Evolutionary conservation across 2,888 invertebrate species (phyloP), one percentile per base, ranked within the genome.

Genomic region (Unio delphinus): DNA sequence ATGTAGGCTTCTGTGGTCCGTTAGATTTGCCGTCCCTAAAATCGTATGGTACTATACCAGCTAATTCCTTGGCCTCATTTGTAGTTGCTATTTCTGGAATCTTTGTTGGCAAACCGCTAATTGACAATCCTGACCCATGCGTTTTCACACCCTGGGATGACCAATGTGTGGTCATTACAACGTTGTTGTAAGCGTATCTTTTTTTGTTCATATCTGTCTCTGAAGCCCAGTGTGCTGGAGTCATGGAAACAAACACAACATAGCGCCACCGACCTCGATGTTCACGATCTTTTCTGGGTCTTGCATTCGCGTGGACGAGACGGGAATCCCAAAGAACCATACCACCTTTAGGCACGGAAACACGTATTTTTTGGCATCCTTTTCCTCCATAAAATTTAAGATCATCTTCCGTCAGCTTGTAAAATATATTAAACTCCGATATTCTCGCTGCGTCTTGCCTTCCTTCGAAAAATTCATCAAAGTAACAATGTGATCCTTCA

Each of bases 241-340:
- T 73, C 83, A 82, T 82, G 67, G 75, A 75, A 20, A 82, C 81
- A 28, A 82, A 78, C 6, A 79, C 74, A 28, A 79, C 77, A 63
- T 67, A 76, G 45, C 83, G 75, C 80, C 81, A 82, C 30, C 82
- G 68, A 55, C 67, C 70, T 6, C 67, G 45, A 61, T 80, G 69
- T 20, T 66, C 30, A 28, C 83, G 70, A 15, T 64, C 73, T 2
- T 15, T n/a, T 55, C 61, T 55, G 20, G 82, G 82, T 20, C 70
- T 73, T 1, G 72, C 68, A 55, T 79, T 81, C 20, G 76, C 81
- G 63, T 83, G 83, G 28, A 81, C 75, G 26, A 72, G 67, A 20
- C 81, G 63, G 4, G 83, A 83, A 59, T 83, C 83, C 83, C 83
- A 83, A 15, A 83, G 64, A 15, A 82, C 69, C 28, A 83, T 75